Conservation (phyloP, 2,797 vertebrate species). For the Hephaestus fuliginosus region DNA sequence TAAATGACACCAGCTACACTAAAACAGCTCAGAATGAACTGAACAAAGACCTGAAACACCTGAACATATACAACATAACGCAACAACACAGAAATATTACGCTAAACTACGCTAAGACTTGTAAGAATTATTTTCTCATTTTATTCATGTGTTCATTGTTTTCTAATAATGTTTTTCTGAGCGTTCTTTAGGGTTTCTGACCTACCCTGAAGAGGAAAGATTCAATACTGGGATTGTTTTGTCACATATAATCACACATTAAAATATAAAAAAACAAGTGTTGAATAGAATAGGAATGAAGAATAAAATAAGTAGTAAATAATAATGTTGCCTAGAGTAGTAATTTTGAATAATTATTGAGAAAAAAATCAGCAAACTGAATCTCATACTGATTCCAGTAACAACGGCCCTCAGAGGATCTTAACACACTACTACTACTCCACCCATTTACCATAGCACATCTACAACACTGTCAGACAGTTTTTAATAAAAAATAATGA, state of each 20-base stretch:
- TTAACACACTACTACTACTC: not conserved
- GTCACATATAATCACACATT: not conserved
- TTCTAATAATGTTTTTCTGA: not conserved
- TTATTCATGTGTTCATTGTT: not conserved
- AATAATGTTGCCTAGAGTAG: too few species aligned
- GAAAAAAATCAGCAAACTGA: not conserved
- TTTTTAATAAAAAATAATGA: too few species aligned
- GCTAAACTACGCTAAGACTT: too few species aligned
- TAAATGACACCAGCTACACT: not conserved
- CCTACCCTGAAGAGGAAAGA: not conserved
- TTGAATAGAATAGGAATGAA: too few species aligned
- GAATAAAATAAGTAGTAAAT: too few species aligned
- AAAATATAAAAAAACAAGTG: too few species aligned
- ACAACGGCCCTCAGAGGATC: not conserved
- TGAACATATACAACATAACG: not conserved
- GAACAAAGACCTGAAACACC: not conserved
- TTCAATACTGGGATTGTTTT: not conserved
- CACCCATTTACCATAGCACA: too few species aligned
- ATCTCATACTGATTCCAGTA: not conserved
- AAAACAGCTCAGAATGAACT: not conserved
- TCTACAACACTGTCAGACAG: too few species aligned
- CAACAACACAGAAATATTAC: too few species aligned
- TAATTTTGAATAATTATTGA: too few species aligned
- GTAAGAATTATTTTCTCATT: not conserved
- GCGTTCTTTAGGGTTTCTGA: not conserved